Conservation (phyloP, 2,797 vertebrate species). For the Acanthurus leucopareius region DNA sequence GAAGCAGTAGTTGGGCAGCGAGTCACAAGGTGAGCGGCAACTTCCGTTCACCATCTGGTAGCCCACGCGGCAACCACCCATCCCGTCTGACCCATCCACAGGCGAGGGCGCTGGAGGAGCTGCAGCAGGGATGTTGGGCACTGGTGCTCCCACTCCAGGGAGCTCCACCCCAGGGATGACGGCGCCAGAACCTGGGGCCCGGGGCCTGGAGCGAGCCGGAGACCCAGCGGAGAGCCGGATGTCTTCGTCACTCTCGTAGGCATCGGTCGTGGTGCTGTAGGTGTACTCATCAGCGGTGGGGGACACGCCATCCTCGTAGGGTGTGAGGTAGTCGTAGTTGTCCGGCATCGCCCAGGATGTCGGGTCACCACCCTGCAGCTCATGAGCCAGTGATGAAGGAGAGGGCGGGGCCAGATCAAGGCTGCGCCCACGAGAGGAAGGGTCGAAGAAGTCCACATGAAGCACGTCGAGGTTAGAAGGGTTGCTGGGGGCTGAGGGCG, state of each 20-base stretch:
- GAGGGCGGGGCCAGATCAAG: conserved; percentile 78
- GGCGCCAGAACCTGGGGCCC: conserved; percentile 58
- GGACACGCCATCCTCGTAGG: conserved; percentile 89
- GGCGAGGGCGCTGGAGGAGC: conserved; percentile 54
- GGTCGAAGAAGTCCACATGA: conserved; percentile 91
- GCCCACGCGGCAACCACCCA: conserved; percentile 87
- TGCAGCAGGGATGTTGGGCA: conserved; percentile 58
- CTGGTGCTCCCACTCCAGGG: conserved; percentile 45
- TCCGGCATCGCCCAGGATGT: conserved; percentile 90
- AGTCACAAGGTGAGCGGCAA: conserved; percentile 93
- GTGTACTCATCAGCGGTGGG: conserved; percentile 88
- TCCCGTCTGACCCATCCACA: conserved; percentile 81
- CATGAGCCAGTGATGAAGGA: conserved; percentile 72
- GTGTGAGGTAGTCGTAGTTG: conserved; percentile 92
- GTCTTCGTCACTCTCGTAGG: conserved; percentile 84
- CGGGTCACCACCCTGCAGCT: conserved; percentile 84
- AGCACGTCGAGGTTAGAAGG: conserved; percentile 82
- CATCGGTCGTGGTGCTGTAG: conserved; percentile 85
- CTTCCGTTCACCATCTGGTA: conserved; percentile 89
- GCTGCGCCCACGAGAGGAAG: conserved; percentile 76
- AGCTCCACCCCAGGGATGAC: conserved; percentile 59
- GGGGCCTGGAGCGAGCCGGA: conserved; percentile 72
- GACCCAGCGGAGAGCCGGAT: conserved; percentile 70
- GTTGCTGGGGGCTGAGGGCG: conserved; percentile 47
- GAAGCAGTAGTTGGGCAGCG: conserved; percentile 93